A percentile compares a stretch with the other conserved stretches of the same genome.
Evolutionary conservation across 2,888 invertebrate genomes (phyloP).

Genomic region (Tupiocoris notatus): DNA sequence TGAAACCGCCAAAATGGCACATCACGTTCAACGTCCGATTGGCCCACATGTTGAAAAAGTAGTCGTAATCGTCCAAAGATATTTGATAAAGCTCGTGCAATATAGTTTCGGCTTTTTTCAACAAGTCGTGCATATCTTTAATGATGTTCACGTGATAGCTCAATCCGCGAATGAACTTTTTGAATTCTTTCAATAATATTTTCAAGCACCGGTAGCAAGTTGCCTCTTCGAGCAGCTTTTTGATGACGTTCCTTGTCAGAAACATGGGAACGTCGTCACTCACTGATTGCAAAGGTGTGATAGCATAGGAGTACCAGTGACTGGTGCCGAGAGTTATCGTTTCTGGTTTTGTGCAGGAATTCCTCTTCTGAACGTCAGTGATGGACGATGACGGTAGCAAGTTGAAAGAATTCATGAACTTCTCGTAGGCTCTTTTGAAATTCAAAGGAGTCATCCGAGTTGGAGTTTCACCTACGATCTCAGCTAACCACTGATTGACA

Average conservation of each 20-base stretch:
- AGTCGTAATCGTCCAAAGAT: not conserved
- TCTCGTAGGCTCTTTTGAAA: conserved; percentile 5
- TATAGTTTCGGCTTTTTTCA: not conserved
- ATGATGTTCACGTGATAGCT: not conserved
- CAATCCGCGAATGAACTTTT: not conserved
- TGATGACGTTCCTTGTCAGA: conserved; percentile 7
- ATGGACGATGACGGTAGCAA: not conserved
- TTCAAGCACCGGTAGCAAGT: not conserved
- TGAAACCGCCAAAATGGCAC: not conserved
- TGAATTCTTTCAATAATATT: not conserved
- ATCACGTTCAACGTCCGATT: conserved; percentile 11
- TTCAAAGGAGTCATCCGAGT: not conserved
- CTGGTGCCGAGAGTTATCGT: not conserved
- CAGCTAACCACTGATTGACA: not conserved
- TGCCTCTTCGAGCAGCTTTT: not conserved
- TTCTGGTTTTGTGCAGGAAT: not conserved
- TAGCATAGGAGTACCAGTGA: not conserved
- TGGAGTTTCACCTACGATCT: not conserved
- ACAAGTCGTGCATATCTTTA: conserved; percentile 4
- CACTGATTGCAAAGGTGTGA: not conserved
- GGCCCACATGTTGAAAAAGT: not conserved
- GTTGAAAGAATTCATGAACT: not conserved
- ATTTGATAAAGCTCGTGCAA: conserved; percentile 1
- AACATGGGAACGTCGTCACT: conserved; percentile 3
- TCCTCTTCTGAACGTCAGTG: not conserved